phyloP scores from a whole-genome alignment of 2,888 invertebrate species.

The Harpalus rufipes region DNA sequence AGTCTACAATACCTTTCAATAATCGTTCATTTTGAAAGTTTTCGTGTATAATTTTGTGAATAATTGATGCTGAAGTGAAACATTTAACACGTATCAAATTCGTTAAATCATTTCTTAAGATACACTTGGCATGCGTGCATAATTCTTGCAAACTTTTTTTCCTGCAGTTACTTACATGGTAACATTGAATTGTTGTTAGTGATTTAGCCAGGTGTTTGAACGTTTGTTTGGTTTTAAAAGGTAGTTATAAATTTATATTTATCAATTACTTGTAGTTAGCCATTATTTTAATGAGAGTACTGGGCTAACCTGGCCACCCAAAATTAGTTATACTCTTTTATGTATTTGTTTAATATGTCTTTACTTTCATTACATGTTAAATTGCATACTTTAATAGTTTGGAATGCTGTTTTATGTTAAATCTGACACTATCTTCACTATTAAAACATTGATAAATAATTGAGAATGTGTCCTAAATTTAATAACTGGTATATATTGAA shows the following conservation, averaged over 20 bases:
- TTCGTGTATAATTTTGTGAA: conserved; percentile 55
- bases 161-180: conserved; percentile 62
- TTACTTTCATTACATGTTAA: conserved; percentile 8
- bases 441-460: conserved; percentile 32
- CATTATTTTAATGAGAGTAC: conserved; percentile 13
- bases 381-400: conserved; percentile 7
- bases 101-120: conserved; percentile 54
- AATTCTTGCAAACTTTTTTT: conserved; percentile 63
- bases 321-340: conserved; percentile 40
- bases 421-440: not conserved
- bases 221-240: conserved; percentile 47
- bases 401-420: conserved; percentile 27
- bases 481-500: conserved; percentile 17
- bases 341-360: conserved; percentile 6
- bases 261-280: conserved; percentile 22
- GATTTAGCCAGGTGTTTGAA: conserved; percentile 59
- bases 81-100: conserved; percentile 56
- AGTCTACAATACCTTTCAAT: conserved; percentile 63
- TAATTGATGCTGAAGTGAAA: conserved; percentile 39
- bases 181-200: conserved; percentile 64
- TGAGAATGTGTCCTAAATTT: conserved; percentile 37
- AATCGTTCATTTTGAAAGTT: conserved; percentile 65
- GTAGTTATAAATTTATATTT: conserved; percentile 38
- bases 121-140: conserved; percentile 64
- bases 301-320: conserved; percentile 37